Percentiles rank a stretch among this genome's conserved stretches.
Conservation (phyloP, 2,113 vertebrate genomes). For the Xyrauchen texanus region DNA sequence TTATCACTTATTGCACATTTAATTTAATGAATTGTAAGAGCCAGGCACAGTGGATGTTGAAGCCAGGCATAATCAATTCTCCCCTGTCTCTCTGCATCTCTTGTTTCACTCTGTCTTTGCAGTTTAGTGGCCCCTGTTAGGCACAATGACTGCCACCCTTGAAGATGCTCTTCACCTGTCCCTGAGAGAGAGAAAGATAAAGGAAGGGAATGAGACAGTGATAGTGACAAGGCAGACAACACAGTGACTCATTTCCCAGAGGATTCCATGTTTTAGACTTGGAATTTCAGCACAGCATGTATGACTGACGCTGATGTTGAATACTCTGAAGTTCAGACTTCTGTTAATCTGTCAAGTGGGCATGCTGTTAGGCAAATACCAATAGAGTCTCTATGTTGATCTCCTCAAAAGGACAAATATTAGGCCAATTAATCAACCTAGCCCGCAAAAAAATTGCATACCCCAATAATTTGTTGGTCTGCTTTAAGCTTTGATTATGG, state of each 20-base stretch:
- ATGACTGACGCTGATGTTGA: background rate
- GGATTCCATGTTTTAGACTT: background rate
- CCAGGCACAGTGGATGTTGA: background rate
- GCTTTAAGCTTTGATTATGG: no score
- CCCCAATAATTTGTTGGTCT: no score
- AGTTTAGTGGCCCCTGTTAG: background rate
- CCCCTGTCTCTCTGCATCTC: background rate
- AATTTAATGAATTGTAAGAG: constrained; percentile 37
- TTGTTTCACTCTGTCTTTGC: no score
- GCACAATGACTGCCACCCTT: background rate
- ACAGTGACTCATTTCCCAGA: background rate
- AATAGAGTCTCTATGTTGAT: no score
- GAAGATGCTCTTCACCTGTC: constrained; percentile 21
- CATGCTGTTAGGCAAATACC: no score
- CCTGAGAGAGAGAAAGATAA: constrained; percentile 15
- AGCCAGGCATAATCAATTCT: constrained; percentile 24
- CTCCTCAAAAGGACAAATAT: no score
- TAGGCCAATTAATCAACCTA: no score
- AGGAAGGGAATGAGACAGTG: background rate
- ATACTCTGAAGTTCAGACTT: no score
- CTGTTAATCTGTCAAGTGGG: no score
- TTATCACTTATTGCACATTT: constrained; percentile 35
- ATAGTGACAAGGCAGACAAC: background rate
- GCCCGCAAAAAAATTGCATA: no score
- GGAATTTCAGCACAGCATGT: background rate